phyloP scores from a whole-genome alignment of 2,797 vertebrate species.

The Rachycentron canadum region DNA sequence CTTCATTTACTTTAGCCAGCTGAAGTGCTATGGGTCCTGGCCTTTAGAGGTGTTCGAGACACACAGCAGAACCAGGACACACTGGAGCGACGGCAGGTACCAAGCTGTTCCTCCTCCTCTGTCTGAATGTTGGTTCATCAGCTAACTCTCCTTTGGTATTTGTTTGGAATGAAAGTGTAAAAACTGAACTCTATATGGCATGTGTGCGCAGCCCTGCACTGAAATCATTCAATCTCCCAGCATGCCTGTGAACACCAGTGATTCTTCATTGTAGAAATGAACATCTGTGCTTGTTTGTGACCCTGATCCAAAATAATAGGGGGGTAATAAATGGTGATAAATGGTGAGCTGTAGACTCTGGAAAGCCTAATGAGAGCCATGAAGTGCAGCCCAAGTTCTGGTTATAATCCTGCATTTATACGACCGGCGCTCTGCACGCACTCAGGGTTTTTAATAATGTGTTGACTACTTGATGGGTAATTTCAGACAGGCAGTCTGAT shows the following conservation, averaged over 20 bases:
- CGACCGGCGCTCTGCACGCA: constrained; percentile 1
- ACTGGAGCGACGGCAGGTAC: neutral
- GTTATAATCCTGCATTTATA: constrained; percentile 16
- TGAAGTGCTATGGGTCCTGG: too few relatives aligned
- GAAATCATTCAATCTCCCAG: neutral
- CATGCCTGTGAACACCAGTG: neutral
- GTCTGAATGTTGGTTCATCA: neutral
- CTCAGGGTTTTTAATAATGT: constrained; percentile 57
- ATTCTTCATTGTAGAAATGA: neutral
- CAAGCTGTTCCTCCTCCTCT: neutral
- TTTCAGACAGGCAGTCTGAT: constrained; percentile 57
- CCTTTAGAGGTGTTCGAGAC: too few relatives aligned
- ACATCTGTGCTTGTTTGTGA: constrained; percentile 15
- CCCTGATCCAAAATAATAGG: constrained; percentile 21
- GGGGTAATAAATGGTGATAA: constrained; percentile 21
- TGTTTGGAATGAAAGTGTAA: neutral
- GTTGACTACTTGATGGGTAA: constrained; percentile 52
- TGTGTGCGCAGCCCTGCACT: neutral
- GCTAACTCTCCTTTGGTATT: constrained; percentile 1
- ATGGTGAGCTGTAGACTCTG: constrained; percentile 1
- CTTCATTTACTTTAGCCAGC: neutral
- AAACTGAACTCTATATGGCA: neutral
- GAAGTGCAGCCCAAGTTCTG: constrained; percentile 18
- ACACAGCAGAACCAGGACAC: too few relatives aligned
- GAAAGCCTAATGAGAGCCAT: constrained; percentile 22